A percentile compares a stretch with the other conserved stretches of the same genome.
phyloP scores from a whole-genome alignment of 2,797 vertebrate genomes.

The Sciurus vulgaris region DNA sequence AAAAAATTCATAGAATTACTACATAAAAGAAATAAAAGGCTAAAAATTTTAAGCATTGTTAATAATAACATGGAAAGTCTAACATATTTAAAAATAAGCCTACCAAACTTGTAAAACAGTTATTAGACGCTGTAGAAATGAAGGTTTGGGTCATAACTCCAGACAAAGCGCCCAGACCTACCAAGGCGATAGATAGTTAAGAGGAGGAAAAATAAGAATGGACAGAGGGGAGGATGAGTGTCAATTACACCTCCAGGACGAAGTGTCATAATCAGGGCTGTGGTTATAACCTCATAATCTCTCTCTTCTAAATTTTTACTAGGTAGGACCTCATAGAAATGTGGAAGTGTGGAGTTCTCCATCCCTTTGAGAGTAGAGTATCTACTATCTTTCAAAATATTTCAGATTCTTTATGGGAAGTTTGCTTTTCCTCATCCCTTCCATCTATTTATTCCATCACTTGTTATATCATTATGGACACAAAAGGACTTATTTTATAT shows the following conservation, averaged over 20 bases:
- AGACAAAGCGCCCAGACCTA: background rate
- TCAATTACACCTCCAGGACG: background rate
- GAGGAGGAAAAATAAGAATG: background rate
- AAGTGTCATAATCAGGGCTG: background rate
- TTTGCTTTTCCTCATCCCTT: background rate
- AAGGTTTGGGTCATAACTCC: background rate
- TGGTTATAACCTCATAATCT: background rate
- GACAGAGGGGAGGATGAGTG: background rate
- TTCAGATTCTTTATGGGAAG: background rate
- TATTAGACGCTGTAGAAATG: background rate
- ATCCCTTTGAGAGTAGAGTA: background rate
- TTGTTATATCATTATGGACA: background rate
- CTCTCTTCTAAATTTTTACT: background rate
- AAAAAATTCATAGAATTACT: background rate
- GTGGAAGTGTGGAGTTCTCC: background rate
- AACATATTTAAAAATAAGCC: background rate
- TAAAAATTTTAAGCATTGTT: background rate
- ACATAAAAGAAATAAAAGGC: background rate
- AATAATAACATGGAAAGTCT: background rate
- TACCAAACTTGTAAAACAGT: background rate
- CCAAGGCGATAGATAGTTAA: background rate
- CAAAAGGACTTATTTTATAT: background rate
- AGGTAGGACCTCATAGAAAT: background rate
- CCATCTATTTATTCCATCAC: background rate
- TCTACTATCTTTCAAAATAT: background rate